Percentiles rank a stretch among this genome's conserved stretches.
phyloP scores from a whole-genome alignment of 2,888 invertebrate genomes.

The Lordiphosa andalusiaca region DNA sequence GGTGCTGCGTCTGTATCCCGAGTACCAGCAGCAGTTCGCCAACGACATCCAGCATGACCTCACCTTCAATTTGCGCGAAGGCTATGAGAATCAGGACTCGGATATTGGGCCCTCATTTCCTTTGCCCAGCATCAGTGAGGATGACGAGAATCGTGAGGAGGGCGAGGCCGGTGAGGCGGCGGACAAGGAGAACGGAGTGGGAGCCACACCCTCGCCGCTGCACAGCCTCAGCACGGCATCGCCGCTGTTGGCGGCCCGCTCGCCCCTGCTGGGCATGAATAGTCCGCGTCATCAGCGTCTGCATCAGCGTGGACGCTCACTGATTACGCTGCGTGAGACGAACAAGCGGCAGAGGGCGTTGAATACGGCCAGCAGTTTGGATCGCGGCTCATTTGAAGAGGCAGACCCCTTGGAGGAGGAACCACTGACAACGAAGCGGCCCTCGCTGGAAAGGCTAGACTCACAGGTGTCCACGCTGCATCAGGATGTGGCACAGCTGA shows the following conservation, averaged over 20 bases:
- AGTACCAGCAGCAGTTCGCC: slow-evolving; percentile 96
- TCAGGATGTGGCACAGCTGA: slow-evolving; percentile 91
- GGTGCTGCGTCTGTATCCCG: slow-evolving; percentile 93
- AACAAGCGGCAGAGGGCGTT: slow-evolving; percentile 86
- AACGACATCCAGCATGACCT: slow-evolving; percentile 97
- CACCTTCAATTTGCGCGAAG: slow-evolving; percentile 95
- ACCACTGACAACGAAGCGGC: slow-evolving; percentile 72
- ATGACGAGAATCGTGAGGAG: slow-evolving; percentile 94
- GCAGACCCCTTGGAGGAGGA: slow-evolving; percentile 67
- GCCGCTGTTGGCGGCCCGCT: slow-evolving; percentile 61
- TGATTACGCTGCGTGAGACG: slow-evolving; percentile 83
- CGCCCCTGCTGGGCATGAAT: slow-evolving; percentile 72
- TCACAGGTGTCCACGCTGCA: slow-evolving; percentile 90
- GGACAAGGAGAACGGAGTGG: slow-evolving; percentile 91
- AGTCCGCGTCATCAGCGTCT: slow-evolving; percentile 75
- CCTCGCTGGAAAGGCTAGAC: slow-evolving; percentile 87
- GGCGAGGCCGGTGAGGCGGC: slow-evolving; percentile 95
- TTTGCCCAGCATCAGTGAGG: slow-evolving; percentile 96
- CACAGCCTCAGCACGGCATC: slow-evolving; percentile 72
- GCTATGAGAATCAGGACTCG: slow-evolving; percentile 90
- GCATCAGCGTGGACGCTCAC: slow-evolving; percentile 80
- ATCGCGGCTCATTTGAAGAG: slow-evolving; percentile 78
- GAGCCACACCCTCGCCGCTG: slow-evolving; percentile 82
- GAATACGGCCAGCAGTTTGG: slow-evolving; percentile 80
- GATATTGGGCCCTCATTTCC: slow-evolving; percentile 82